Evolutionary conservation across 2,113 vertebrate species (phyloP).

Genomic region (Opisthocomus hoazin): DNA sequence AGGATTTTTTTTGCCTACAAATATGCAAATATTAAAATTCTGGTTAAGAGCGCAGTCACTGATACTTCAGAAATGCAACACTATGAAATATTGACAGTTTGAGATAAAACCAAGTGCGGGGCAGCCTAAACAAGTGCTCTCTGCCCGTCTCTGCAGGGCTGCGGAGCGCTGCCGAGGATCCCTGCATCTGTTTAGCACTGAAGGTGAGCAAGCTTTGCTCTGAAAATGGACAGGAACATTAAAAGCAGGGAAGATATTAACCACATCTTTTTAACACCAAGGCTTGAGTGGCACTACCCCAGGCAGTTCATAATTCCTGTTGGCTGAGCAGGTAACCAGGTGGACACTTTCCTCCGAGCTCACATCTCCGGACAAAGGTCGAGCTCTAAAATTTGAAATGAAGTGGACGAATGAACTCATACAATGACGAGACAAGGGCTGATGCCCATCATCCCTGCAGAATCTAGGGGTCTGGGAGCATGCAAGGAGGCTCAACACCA

Average conservation of each 20-base stretch:
- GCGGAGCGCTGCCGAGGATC: not conserved
- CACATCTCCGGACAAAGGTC: not conserved
- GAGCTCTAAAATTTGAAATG: not conserved
- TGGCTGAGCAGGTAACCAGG: not conserved
- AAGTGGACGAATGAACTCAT: not conserved
- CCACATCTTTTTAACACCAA: not conserved
- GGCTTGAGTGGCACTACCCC: not conserved
- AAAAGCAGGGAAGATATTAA: not conserved
- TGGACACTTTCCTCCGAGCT: not conserved
- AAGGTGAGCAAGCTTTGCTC: not conserved
- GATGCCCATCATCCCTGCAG: rapidly evolving
- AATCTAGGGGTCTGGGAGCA: rapidly evolving
- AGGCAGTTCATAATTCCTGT: not conserved
- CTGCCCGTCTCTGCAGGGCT: not conserved
- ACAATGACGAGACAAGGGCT: rapidly evolving
- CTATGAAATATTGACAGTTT: not conserved
- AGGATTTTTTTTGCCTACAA: not conserved
- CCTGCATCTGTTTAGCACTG: not conserved
- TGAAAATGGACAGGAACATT: not conserved
- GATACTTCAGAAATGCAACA: not conserved
- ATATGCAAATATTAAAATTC: not conserved
- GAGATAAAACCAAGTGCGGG: not conserved
- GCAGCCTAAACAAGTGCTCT: not conserved
- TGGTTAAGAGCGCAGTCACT: not conserved
- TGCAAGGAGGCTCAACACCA: not conserved